Conservation (phyloP, 2,113 vertebrate genomes). For the Muntiacus muntjak region DNA sequence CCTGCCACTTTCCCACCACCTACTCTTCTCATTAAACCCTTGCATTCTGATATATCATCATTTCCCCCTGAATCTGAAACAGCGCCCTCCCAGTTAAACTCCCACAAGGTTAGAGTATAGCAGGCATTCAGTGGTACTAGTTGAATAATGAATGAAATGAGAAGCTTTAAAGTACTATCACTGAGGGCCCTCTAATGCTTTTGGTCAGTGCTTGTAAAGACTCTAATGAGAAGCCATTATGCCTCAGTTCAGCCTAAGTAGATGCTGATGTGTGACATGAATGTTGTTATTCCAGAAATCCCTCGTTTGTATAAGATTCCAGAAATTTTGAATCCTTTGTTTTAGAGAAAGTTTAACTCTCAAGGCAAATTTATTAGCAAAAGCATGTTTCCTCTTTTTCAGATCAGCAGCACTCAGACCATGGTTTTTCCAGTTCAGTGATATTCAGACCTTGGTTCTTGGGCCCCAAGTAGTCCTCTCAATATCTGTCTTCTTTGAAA, state of each 20-base stretch:
- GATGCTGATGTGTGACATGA: neutral
- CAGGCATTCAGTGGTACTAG: neutral
- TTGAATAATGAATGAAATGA: slow-evolving; percentile 26
- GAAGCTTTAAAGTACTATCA: neutral
- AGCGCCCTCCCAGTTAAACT: neutral
- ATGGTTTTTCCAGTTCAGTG: neutral
- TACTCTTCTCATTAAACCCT: neutral
- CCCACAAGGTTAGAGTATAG: neutral
- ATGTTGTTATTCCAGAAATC: slow-evolving; percentile 9
- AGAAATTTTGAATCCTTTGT: neutral
- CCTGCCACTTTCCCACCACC: neutral
- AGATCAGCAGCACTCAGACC: neutral
- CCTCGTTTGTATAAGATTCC: neutral
- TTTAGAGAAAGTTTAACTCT: slow-evolving; percentile 6
- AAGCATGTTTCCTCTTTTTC: neutral
- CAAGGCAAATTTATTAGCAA: neutral
- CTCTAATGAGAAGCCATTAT: neutral
- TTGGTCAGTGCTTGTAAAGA: neutral
- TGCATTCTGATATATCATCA: neutral
- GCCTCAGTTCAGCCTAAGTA: neutral
- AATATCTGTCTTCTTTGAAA: neutral
- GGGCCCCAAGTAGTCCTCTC: neutral
- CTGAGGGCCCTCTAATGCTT: slow-evolving; percentile 21
- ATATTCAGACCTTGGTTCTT: neutral
- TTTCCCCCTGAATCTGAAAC: slow-evolving; percentile 5